A percentile compares a stretch with the other conserved stretches of the same genome.
Conservation (phyloP, 1,140 invertebrate genomes). For the Caerostris darwini region DNA sequence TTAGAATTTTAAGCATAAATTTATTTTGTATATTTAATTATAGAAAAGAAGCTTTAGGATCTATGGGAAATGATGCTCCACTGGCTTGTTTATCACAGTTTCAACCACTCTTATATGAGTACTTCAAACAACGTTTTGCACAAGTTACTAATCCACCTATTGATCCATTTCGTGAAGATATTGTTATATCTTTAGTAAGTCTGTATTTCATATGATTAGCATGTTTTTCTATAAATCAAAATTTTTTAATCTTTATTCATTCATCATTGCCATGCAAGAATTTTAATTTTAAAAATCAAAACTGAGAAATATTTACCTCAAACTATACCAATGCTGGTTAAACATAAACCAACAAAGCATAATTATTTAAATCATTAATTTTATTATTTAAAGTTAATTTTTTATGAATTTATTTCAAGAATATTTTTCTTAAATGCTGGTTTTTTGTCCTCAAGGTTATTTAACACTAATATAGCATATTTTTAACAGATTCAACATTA, state of each 20-base stretch:
- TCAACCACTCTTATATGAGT: slow-evolving; percentile 96
- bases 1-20: not conserved
- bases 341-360: too few species aligned
- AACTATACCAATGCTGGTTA: not conserved
- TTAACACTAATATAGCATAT: too few species aligned
- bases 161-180: slow-evolving; percentile 99
- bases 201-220: not conserved
- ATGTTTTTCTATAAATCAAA: not conserved
- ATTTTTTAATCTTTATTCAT: not conserved
- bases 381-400: too few species aligned
- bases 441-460: too few species aligned
- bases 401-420: too few species aligned
- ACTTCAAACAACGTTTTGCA: slow-evolving; percentile 99
- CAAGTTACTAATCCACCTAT: slow-evolving; percentile 99
- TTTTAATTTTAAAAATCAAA: too few species aligned
- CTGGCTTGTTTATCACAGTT: slow-evolving; percentile 97
- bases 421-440: too few species aligned
- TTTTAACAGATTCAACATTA: too few species aligned
- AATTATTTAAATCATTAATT: too few species aligned
- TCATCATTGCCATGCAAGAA: too few species aligned
- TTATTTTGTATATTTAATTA: slow-evolving; percentile 52
- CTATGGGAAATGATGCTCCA: slow-evolving; percentile 99
- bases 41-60: slow-evolving; percentile 98
- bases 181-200: slow-evolving; percentile 94
- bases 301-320: not conserved